A percentile compares a stretch with the other conserved stretches of the same genome.
Conservation (phyloP, 2,797 vertebrate species). For the Sebastes cheni region DNA sequence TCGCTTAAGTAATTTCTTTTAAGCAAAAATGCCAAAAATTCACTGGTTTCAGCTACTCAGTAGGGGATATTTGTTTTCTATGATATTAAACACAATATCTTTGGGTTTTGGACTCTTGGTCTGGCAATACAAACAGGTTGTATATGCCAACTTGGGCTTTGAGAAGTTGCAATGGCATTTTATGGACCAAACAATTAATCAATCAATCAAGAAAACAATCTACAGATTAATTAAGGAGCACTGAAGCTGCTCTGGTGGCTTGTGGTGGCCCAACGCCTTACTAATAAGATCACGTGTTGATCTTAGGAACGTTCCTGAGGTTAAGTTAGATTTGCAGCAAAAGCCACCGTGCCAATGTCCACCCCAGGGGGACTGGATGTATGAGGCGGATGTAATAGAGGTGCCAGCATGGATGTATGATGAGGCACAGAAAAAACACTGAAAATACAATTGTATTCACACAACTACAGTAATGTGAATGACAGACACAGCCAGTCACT, state of each 20-base stretch:
- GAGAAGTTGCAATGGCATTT: not conserved
- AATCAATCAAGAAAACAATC: no score
- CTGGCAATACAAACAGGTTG: not conserved
- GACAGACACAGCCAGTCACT: constrained; percentile 38
- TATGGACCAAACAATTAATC: not conserved
- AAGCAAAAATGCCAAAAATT: no score
- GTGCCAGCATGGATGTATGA: not conserved
- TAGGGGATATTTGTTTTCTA: no score
- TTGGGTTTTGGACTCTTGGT: not conserved
- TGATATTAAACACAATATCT: no score
- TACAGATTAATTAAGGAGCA: no score
- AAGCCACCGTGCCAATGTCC: not conserved
- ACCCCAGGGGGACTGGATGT: not conserved
- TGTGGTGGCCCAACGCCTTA: not conserved
- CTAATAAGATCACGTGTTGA: not conserved
- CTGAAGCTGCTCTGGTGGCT: not conserved
- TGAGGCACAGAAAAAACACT: not conserved
- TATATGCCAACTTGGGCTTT: not conserved
- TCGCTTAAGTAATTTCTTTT: no score
- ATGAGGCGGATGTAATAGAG: not conserved
- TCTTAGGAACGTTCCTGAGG: not conserved
- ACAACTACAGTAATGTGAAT: constrained; percentile 44
- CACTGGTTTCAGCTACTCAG: no score
- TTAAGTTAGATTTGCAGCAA: not conserved
- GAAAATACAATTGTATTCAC: constrained; percentile 12